Base-by-base conservation (phyloP, 2,888 invertebrate species). In the Trissonchulus latispiculum region DNA sequence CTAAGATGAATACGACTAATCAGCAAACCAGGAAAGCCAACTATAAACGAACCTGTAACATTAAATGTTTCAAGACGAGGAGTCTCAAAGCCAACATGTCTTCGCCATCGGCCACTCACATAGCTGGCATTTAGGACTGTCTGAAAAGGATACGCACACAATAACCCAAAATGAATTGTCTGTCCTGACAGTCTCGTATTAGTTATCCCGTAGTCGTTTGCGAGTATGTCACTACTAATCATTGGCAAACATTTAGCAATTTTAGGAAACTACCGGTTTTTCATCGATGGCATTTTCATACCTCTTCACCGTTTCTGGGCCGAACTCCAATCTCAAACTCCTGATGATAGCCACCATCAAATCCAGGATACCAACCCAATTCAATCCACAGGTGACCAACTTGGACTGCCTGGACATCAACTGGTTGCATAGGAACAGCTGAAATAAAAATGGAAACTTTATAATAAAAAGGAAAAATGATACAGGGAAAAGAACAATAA, bases 301-400 rank as follows among this genome's bases (percentile, higher is more conserved):
- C 48, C 48, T 48, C 48, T 15, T 48, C 48, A 15, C 48, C 48
- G 48, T 48, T 8, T 48, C 23, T 48, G 48, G 48, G 8, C 8
- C 8, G 8, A 23, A 48, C 23, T 48, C 48, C 8, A 48, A 48
- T 48, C 8, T 48, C 29, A 31, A 35, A 72, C 2, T 3, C 3
- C 70, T 81, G 81, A 3, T 73, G 71, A 33, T 75, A 77, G 2
- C 81, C 81, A 8, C 81, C 81, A 71, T 81, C 79, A 70, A 81
- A 81, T 8, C 80, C 80, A 18, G 79, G 79, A 28, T 76, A 75
- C 81, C 81, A 81, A 15, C 78, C 79, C 1, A 81, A 59, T 1
- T 74, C 36, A 3, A 81, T 61, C 61, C 78, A 81, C 18, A 72
- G 76, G 1, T 78, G 72, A 0, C 77, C 75, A 1, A 77, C 72